Evolutionary conservation across 2,113 vertebrate species (phyloP).

Genomic region (Procavia capensis): DNA sequence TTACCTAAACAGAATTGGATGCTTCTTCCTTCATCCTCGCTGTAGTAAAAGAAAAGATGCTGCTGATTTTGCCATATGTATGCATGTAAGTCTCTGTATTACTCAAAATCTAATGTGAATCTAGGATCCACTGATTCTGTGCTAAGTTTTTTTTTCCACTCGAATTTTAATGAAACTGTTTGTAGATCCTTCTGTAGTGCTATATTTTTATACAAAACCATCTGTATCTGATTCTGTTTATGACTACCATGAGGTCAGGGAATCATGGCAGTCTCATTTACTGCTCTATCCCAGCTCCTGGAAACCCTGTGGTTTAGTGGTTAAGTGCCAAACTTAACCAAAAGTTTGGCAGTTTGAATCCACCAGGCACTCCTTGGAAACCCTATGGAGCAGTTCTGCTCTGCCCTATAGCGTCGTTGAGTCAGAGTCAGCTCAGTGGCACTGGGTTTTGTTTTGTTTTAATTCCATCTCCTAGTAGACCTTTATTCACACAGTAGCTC

Average conservation of each 20-base stretch:
- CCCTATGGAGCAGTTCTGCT: too few relatives aligned
- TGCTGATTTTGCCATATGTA: slow-evolving; percentile 90
- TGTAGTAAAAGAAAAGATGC: slow-evolving; percentile 89
- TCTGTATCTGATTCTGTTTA: not conserved
- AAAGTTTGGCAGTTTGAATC: too few relatives aligned
- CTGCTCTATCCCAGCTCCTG: not conserved
- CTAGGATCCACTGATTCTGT: not conserved
- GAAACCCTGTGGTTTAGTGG: too few relatives aligned
- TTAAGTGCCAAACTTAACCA: too few relatives aligned
- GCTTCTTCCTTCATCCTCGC: slow-evolving; percentile 91
- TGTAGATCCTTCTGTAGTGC: not conserved
- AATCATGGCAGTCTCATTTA: not conserved
- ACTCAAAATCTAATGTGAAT: not conserved
- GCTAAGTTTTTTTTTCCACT: not conserved
- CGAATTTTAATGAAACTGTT: not conserved
- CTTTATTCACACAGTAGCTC: not conserved
- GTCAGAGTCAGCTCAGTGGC: too few relatives aligned
- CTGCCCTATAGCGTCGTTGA: too few relatives aligned
- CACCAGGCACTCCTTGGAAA: too few relatives aligned
- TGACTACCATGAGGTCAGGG: not conserved
- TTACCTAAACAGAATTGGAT: slow-evolving; percentile 89
- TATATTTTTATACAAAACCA: not conserved
- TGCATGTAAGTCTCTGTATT: slow-evolving; percentile 86
- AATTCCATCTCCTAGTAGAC: not conserved
- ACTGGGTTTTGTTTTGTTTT: too few relatives aligned